Evolutionary conservation across 2,797 vertebrate genomes (phyloP).

Genomic region (Hirundo rustica): DNA sequence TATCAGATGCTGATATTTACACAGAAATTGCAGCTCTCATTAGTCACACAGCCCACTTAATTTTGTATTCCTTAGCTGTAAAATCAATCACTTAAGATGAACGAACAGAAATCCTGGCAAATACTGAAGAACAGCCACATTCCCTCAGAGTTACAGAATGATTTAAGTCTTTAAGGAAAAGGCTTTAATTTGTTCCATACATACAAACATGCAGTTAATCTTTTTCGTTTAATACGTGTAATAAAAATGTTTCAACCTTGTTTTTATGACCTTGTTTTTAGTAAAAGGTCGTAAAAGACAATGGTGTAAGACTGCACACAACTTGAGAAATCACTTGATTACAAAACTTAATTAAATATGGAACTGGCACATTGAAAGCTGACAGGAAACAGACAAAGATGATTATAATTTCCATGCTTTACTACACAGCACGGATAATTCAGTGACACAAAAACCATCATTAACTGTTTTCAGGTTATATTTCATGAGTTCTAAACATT

Average conservation of each 20-base stretch:
- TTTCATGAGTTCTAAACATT: not conserved
- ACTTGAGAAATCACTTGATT: conserved; percentile 55
- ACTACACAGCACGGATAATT: not conserved
- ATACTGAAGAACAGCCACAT: not conserved
- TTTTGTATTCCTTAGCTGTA: not conserved
- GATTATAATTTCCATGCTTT: not conserved
- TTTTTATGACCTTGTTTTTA: conserved; percentile 21
- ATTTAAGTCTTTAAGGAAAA: not conserved
- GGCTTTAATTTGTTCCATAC: not conserved
- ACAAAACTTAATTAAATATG: conserved; percentile 60
- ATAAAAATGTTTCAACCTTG: not conserved
- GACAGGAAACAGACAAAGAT: conserved; percentile 19
- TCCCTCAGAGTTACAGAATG: not conserved
- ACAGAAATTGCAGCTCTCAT: not conserved
- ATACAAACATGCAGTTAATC: not conserved
- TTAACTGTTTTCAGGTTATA: not conserved
- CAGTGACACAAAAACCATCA: not conserved
- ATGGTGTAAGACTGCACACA: conserved; percentile 14
- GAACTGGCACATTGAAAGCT: conserved; percentile 14
- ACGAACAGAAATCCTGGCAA: not conserved
- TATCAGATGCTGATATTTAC: conserved; percentile 2
- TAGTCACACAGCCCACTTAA: not conserved
- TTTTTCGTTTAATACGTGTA: not conserved
- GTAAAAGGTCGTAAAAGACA: conserved; percentile 14
- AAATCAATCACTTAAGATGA: not conserved